Evolutionary conservation across 2,888 invertebrate genomes (phyloP).

Genomic region (Andrena dorsata): DNA sequence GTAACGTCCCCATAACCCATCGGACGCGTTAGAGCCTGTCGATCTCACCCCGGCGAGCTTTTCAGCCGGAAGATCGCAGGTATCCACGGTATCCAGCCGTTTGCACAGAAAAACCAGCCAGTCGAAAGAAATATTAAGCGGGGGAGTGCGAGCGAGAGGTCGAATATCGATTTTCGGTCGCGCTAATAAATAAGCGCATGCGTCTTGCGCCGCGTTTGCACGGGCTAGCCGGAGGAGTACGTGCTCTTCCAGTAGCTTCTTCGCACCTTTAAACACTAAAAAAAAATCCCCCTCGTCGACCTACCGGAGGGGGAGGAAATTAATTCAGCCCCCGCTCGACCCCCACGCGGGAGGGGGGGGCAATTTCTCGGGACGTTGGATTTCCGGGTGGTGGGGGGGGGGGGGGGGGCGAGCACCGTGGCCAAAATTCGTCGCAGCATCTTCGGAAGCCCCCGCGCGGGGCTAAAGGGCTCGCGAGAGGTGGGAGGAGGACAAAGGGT

Average conservation of each 20-base stretch:
- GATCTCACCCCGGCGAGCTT: too few relatives aligned
- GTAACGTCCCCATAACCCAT: background rate
- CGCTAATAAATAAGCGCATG: constrained; percentile 82
- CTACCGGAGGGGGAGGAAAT: background rate
- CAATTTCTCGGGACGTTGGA: too few relatives aligned
- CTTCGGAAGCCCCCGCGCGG: background rate
- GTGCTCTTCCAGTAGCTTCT: constrained; percentile 37
- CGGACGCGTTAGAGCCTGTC: background rate
- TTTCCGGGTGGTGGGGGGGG: too few relatives aligned
- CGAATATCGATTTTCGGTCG: constrained; percentile 82
- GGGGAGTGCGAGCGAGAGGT: constrained; percentile 63
- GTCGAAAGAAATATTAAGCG: constrained; percentile 75
- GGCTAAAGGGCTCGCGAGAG: background rate
- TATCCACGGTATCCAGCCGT: background rate
- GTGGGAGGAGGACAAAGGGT: background rate
- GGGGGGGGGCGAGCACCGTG: background rate
- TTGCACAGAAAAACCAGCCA: constrained; percentile 63
- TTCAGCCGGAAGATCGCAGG: too few relatives aligned
- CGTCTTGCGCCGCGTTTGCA: constrained; percentile 66
- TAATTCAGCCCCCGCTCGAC: too few relatives aligned
- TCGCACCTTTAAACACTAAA: constrained; percentile 34
- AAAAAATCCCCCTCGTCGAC: background rate
- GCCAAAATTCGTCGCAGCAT: background rate
- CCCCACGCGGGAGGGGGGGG: too few relatives aligned
- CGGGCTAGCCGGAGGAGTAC: constrained; percentile 15